phyloP scores from a whole-genome alignment of 2,113 vertebrate genomes.

The Hydrochoerus hydrochaeris region DNA sequence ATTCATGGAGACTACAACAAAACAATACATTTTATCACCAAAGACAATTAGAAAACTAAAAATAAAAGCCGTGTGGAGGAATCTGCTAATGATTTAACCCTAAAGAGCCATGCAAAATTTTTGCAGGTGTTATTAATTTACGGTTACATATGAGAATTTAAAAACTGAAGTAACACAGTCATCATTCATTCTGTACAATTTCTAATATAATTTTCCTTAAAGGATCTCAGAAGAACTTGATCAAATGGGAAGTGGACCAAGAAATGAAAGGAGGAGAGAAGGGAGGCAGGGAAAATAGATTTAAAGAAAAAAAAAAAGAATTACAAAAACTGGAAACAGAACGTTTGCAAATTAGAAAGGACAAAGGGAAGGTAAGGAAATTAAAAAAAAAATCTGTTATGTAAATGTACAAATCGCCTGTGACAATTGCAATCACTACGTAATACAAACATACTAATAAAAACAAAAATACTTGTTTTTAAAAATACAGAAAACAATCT shows the following conservation, averaged over 20 bases:
- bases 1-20: not conserved
- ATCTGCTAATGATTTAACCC: not conserved
- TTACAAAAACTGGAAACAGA: not conserved
- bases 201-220: not conserved
- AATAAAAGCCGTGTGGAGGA: not conserved
- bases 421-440: not conserved
- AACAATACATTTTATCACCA: not conserved
- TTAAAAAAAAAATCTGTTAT: not conserved
- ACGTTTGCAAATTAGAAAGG: not conserved
- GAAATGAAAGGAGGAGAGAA: not conserved
- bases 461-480: not conserved
- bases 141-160: not conserved
- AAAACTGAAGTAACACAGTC: not conserved
- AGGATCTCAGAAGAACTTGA: not conserved
- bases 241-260: not conserved
- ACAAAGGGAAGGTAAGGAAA: too few species aligned
- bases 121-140: not conserved
- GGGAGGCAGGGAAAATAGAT: not conserved
- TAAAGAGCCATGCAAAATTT: not conserved
- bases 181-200: not conserved
- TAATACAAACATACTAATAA: not conserved
- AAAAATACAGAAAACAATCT: not conserved
- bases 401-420: not conserved
- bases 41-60: not conserved
- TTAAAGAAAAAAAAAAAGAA: not conserved